Percentiles rank a stretch among this genome's conserved stretches.
These are phyloP conservation scores for Rhabdomys pumilio DNA, from an alignment of 2,797 vertebrate species.

Conservation along the genomic window DNA sequence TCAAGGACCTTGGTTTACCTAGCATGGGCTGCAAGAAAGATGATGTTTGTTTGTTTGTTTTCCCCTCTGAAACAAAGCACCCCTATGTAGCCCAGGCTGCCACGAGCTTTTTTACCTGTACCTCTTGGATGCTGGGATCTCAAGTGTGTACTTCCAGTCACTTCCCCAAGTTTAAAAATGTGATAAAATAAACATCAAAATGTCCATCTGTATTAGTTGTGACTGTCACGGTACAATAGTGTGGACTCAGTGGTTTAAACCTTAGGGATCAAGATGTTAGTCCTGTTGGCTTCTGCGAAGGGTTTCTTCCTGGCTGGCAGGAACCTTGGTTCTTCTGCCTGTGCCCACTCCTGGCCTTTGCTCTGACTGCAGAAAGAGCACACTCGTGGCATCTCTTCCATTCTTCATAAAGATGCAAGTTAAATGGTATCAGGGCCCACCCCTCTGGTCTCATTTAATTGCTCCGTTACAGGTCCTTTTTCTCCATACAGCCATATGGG, in stretches of 20 bases:
- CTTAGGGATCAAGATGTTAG: background rate
- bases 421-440: background rate
- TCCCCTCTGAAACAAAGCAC: background rate
- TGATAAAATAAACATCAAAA: background rate
- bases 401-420: background rate
- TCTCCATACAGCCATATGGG: background rate
- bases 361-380: background rate
- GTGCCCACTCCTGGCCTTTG: background rate
- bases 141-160: background rate
- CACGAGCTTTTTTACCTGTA: background rate
- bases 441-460: background rate
- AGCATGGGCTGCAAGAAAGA: background rate
- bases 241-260: background rate
- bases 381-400: background rate
- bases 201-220: background rate
- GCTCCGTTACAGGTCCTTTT: background rate
- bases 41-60: background rate
- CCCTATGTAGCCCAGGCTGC: background rate
- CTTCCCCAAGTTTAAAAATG: background rate
- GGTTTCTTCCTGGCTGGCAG: background rate
- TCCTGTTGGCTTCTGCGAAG: background rate
- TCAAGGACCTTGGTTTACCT: background rate
- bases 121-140: background rate
- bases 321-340: background rate
- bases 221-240: background rate